These are phyloP conservation scores for Apocrypta bakeri DNA, from an alignment of 1,140 invertebrate species.

Conservation along the genomic window DNA sequence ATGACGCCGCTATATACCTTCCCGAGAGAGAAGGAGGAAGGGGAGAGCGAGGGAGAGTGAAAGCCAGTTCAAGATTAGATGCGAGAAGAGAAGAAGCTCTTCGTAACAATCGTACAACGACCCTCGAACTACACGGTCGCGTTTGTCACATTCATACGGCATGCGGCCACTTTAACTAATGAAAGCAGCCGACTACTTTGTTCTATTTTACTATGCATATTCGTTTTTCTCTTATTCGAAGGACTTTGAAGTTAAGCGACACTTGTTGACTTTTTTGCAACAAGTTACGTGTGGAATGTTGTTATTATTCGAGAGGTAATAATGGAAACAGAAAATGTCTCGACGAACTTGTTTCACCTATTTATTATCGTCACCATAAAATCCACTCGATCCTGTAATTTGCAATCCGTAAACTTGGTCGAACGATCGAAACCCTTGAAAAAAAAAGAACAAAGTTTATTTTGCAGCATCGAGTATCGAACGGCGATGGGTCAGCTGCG, in stretches of 20 bases:
- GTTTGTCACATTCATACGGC: background rate
- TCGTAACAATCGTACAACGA: constrained; percentile 23
- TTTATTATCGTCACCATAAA: background rate
- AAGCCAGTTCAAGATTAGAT: constrained; percentile 32
- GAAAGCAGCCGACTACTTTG: background rate
- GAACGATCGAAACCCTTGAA: background rate
- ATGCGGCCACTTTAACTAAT: constrained; percentile 32
- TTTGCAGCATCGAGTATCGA: background rate
- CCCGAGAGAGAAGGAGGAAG: too few species aligned
- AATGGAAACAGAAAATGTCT: background rate
- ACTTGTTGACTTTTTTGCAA: constrained; percentile 35
- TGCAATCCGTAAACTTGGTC: background rate
- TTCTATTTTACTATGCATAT: background rate
- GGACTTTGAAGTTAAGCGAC: background rate
- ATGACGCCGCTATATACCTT: background rate
- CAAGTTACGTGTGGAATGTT: background rate
- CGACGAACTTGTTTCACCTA: background rate
- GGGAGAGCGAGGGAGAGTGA: background rate
- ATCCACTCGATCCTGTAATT: background rate
- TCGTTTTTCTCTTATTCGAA: background rate
- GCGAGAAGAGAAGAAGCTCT: background rate
- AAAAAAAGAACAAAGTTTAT: background rate
- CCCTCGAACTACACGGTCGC: background rate
- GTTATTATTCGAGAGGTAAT: background rate
- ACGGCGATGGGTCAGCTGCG: background rate